These are phyloP conservation scores for Malurus elegans DNA, from an alignment of 2,113 vertebrate genomes.

Conservation along the genomic window DNA sequence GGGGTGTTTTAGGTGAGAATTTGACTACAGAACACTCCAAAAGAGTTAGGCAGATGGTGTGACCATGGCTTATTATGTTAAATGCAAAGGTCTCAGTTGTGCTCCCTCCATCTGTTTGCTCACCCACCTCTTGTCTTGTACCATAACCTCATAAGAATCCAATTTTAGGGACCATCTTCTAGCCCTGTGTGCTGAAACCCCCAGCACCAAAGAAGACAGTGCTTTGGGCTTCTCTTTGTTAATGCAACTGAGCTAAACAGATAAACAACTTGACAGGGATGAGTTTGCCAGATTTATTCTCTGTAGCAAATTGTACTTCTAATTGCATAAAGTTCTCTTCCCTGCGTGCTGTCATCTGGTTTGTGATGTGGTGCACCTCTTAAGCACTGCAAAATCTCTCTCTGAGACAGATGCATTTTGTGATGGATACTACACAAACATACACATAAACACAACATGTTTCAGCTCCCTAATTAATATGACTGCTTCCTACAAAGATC, in stretches of 20 bases:
- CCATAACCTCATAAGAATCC: background rate
- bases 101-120: constrained; percentile 8
- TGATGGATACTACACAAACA: background rate
- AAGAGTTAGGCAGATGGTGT: background rate
- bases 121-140: background rate
- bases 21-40: background rate
- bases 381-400: background rate
- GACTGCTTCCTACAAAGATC: background rate
- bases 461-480: background rate
- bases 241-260: background rate
- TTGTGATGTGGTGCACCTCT: background rate
- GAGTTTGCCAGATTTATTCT: background rate
- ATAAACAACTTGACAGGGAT: constrained; percentile 20
- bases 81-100: background rate
- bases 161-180: background rate
- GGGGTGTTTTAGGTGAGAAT: background rate
- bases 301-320: constrained; percentile 12
- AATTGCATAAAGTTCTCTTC: constrained; percentile 25
- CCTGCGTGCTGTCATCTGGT: background rate
- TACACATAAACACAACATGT: background rate
- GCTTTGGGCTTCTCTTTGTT: background rate
- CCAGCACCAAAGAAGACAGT: background rate
- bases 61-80: background rate
- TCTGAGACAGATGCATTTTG: constrained; percentile 11
- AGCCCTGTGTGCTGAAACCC: background rate